These are phyloP conservation scores for Delphinapterus leucas DNA, from an alignment of 2,113 vertebrate species.

Conservation along the genomic window DNA sequence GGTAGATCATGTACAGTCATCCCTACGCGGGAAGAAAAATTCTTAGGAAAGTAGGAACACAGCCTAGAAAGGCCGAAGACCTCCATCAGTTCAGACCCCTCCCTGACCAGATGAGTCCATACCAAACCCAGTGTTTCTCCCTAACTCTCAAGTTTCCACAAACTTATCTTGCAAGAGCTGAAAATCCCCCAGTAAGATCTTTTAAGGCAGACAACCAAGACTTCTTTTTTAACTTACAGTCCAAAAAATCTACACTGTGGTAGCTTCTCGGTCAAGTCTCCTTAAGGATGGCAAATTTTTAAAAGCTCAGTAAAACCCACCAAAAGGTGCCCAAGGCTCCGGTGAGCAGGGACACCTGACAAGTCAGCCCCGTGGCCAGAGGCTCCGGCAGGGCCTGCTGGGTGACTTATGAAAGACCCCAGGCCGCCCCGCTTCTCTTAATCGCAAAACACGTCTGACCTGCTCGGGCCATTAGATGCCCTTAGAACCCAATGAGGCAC, in stretches of 20 bases:
- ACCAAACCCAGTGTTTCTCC: background rate
- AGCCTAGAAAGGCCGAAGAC: background rate
- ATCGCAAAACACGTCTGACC: constrained; percentile 44
- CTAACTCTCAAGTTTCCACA: background rate
- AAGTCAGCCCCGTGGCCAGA: background rate
- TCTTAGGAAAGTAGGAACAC: background rate
- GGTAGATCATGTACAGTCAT: background rate
- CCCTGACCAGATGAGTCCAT: background rate
- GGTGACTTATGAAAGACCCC: background rate
- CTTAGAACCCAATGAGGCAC: background rate
- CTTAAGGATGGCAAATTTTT: background rate
- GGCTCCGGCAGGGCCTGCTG: background rate
- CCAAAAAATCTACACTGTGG: background rate
- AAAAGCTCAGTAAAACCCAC: background rate
- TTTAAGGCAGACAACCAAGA: background rate
- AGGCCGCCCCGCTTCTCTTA: background rate
- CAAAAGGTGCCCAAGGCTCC: background rate
- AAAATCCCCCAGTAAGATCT: background rate
- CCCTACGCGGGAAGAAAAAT: background rate
- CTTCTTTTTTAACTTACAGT: background rate
- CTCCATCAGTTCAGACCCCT: background rate
- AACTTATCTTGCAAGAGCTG: background rate
- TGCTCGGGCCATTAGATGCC: constrained; percentile 1
- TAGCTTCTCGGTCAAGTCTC: background rate
- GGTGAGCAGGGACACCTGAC: background rate